A percentile compares a stretch with the other conserved stretches of the same genome.
These are phyloP conservation scores for Drosophila mauritiana DNA, from an alignment of 1,140 invertebrate species.

Conservation along the genomic window DNA sequence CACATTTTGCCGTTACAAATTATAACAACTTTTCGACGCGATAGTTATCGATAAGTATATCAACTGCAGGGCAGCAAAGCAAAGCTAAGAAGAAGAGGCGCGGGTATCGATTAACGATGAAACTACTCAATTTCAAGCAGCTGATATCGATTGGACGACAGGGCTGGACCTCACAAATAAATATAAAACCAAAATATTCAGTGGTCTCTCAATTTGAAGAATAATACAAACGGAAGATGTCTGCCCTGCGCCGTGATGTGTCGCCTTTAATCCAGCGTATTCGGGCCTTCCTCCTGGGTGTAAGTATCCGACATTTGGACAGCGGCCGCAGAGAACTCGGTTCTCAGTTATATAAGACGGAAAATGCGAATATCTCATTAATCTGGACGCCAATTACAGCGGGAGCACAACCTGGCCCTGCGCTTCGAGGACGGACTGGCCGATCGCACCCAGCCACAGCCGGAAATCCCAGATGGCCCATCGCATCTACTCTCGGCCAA, in stretches of 20 bases:
- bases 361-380: background rate
- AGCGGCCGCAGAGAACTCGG: background rate
- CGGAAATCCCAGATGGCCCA: conserved; percentile 90
- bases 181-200: background rate
- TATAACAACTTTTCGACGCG: too few species aligned
- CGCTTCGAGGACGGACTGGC: conserved; percentile 88
- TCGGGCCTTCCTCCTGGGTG: conserved; percentile 87
- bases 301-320: conserved; percentile 71
- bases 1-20: too few species aligned
- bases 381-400: conserved; percentile 81
- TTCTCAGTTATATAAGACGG: conserved; percentile 63
- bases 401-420: conserved; percentile 87
- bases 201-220: too few species aligned
- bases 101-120: too few species aligned
- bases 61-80: too few species aligned
- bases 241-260: conserved; percentile 85
- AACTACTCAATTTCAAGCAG: too few species aligned
- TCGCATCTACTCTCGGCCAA: conserved; percentile 90
- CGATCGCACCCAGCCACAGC: conserved; percentile 90
- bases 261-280: conserved; percentile 87
- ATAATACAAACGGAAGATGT: conserved; percentile 34
- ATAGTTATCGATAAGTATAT: too few species aligned
- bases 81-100: too few species aligned
- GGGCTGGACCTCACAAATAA: background rate
- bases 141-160: too few species aligned